Evolutionary conservation across 2,888 invertebrate species (phyloP).

Genomic region (Spicauda simplicius): DNA sequence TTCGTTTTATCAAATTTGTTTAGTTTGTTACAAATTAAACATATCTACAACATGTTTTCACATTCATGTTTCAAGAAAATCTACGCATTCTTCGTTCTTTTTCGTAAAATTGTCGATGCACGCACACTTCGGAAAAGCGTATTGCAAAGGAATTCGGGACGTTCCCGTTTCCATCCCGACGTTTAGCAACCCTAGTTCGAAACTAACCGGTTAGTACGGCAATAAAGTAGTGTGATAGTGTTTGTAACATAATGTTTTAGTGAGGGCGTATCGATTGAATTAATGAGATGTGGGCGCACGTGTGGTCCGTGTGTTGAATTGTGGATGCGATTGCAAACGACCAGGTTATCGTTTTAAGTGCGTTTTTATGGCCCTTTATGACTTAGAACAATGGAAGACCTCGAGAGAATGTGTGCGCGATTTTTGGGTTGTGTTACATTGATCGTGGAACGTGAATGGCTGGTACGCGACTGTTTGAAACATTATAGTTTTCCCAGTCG

Average conservation of each 20-base stretch:
- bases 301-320: constrained; percentile 75
- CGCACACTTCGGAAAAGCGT: background rate
- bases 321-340: constrained; percentile 66
- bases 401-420: constrained; percentile 55
- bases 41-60: too few relatives aligned
- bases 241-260: constrained; percentile 73
- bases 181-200: background rate
- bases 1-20: background rate
- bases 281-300: constrained; percentile 81
- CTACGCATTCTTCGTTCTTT: too few relatives aligned
- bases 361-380: constrained; percentile 68
- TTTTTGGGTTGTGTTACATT: constrained; percentile 49
- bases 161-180: background rate
- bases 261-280: constrained; percentile 80
- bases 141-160: background rate
- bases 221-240: constrained; percentile 68
- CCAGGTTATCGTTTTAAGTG: constrained; percentile 61
- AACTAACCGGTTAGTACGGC: constrained; percentile 59
- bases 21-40: too few relatives aligned
- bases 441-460: constrained; percentile 34
- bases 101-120: background rate
- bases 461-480: constrained; percentile 16
- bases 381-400: constrained; percentile 73
- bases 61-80: too few relatives aligned
- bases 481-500: too few relatives aligned